These are phyloP conservation scores for Thalassoma bifasciatum DNA, from an alignment of 2,113 vertebrate genomes.

Conservation along the genomic window DNA sequence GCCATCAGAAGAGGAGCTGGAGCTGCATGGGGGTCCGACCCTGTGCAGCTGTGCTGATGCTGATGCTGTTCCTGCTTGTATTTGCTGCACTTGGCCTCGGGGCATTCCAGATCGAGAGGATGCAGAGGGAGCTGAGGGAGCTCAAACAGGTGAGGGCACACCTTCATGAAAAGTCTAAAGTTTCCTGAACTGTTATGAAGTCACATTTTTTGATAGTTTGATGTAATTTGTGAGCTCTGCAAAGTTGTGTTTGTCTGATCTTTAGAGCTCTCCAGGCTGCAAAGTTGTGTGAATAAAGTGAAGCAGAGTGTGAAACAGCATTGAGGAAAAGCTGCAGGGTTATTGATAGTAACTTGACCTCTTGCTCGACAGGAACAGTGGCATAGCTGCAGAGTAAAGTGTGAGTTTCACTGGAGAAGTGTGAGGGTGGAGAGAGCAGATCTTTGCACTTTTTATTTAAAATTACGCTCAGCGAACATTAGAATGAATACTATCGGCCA, in stretches of 20 bases:
- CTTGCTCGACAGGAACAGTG: neutral
- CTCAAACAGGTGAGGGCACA: slow-evolving; percentile 52
- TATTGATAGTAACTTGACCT: neutral
- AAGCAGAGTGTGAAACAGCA: neutral
- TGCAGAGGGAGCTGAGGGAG: slow-evolving; percentile 53
- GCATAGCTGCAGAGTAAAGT: slow-evolving; percentile 18
- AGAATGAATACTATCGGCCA: too few species aligned
- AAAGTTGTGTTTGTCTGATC: neutral
- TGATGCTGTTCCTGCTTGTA: slow-evolving; percentile 71
- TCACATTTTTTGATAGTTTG: too few species aligned
- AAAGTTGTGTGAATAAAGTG: neutral
- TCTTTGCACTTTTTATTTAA: neutral
- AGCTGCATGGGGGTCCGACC: slow-evolving; percentile 54
- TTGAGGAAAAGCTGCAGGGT: neutral
- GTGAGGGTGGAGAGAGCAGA: slow-evolving; percentile 50
- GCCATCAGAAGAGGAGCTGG: slow-evolving; percentile 24
- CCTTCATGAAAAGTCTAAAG: too few species aligned
- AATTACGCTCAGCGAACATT: too few species aligned
- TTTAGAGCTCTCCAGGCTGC: neutral
- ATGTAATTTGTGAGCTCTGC: too few species aligned
- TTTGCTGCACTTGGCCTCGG: slow-evolving; percentile 68
- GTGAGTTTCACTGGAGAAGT: slow-evolving; percentile 32
- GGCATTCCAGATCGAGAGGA: slow-evolving; percentile 57
- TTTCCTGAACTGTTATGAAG: too few species aligned
- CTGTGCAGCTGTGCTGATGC: slow-evolving; percentile 10